Evolutionary conservation across 2,888 invertebrate species (phyloP).

Genomic region (Nebria brevicollis): DNA sequence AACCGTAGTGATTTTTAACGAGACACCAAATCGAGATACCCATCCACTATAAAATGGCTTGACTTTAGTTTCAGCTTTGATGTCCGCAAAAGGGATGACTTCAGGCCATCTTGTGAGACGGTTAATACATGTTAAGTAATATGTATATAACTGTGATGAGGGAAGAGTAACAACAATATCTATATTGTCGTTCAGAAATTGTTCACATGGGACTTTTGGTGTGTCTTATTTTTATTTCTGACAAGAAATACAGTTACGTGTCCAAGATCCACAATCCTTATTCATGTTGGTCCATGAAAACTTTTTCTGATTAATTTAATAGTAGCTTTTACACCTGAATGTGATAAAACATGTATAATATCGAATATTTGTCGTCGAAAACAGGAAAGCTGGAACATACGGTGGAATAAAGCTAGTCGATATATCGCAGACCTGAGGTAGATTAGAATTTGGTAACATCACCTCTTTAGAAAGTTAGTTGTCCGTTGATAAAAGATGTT

Average conservation of each 20-base stretch:
- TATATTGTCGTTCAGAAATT: conserved; percentile 56
- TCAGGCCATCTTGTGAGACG: conserved; percentile 53
- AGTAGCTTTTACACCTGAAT: conserved; percentile 52
- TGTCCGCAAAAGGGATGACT: conserved; percentile 53
- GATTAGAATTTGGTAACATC: conserved; percentile 1
- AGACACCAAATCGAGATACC: conserved; percentile 9
- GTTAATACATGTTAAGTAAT: conserved; percentile 54
- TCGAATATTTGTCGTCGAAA: conserved; percentile 46
- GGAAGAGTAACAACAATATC: conserved; percentile 55
- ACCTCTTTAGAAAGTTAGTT: not conserved
- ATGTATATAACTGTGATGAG: conserved; percentile 49
- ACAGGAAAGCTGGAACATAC: conserved; percentile 41
- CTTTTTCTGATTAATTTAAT: conserved; percentile 53
- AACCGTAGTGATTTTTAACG: conserved; percentile 1
- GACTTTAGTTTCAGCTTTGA: conserved; percentile 49
- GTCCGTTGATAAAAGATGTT: not conserved
- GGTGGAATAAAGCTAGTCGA: conserved; percentile 35
- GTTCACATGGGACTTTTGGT: conserved; percentile 50
- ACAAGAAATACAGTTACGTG: conserved; percentile 54
- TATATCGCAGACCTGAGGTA: conserved; percentile 16
- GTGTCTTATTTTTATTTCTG: conserved; percentile 57
- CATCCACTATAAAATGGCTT: conserved; percentile 13
- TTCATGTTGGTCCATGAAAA: conserved; percentile 59
- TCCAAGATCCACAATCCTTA: conserved; percentile 56
- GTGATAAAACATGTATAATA: conserved; percentile 52